Evolutionary conservation across 2,888 invertebrate species (phyloP).

Genomic region (Danaus chrysippus): DNA sequence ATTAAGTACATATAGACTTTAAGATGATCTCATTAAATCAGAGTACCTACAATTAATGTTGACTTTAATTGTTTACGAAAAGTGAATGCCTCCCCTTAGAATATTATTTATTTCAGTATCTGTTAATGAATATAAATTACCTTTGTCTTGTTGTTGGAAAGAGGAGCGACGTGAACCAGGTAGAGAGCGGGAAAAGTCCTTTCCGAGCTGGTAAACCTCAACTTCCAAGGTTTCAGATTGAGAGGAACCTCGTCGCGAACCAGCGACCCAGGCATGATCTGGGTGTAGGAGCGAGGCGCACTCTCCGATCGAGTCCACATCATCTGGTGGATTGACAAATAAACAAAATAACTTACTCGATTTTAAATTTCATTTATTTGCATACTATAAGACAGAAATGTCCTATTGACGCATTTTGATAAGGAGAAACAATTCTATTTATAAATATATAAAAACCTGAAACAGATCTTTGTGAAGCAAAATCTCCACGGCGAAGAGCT

Average conservation of each 20-base stretch:
- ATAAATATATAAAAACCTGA: slow-evolving; percentile 70
- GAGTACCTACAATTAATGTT: no score
- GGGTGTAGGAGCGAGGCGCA: slow-evolving; percentile 89
- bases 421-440: background rate
- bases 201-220: slow-evolving; percentile 90
- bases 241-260: slow-evolving; percentile 91
- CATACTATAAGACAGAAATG: no score
- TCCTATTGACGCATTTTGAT: background rate
- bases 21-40: no score
- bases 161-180: slow-evolving; percentile 92
- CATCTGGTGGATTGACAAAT: slow-evolving; percentile 63
- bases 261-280: slow-evolving; percentile 89
- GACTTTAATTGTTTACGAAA: no score
- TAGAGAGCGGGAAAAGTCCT: slow-evolving; percentile 91
- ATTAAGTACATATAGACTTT: no score
- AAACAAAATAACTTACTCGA: slow-evolving; percentile 9
- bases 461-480: slow-evolving; percentile 86
- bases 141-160: slow-evolving; percentile 85
- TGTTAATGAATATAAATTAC: slow-evolving; percentile 39
- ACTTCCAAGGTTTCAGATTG: slow-evolving; percentile 93
- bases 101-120: background rate
- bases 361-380: background rate
- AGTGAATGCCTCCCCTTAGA: no score
- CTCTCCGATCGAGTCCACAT: slow-evolving; percentile 87
- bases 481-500: slow-evolving; percentile 83